Conservation (phyloP, 2,797 vertebrate species). For the Epinephelus malabaricus region DNA sequence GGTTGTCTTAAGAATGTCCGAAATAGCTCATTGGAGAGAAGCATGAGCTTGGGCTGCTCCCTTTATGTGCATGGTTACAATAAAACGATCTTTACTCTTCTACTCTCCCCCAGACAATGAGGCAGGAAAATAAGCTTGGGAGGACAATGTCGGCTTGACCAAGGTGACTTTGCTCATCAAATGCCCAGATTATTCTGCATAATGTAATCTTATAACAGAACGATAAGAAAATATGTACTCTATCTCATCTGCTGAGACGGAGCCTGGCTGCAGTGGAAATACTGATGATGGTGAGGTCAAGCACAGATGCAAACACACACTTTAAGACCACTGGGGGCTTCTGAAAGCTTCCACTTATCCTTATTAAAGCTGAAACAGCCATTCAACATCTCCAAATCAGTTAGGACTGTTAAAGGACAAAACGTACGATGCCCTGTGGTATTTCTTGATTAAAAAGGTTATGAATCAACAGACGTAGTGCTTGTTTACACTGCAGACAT, state of each 20-base stretch:
- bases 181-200: conserved; percentile 9
- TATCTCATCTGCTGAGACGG: neutral
- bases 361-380: neutral
- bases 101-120: conserved; percentile 3
- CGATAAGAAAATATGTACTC: neutral
- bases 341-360: neutral
- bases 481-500: neutral
- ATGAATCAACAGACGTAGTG: neutral
- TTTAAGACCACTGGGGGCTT: neutral
- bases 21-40: conserved; percentile 5
- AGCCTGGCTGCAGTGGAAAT: conserved; percentile 8
- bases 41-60: neutral
- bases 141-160: neutral
- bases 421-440: neutral
- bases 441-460: conserved; percentile 8
- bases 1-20: neutral
- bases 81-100: conserved; percentile 11
- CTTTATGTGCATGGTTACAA: neutral
- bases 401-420: conserved; percentile 1
- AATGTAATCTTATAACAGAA: neutral
- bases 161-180: conserved; percentile 21
- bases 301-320: conserved; percentile 18
- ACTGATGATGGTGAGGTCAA: conserved; percentile 20
- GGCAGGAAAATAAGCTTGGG: neutral
- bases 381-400: neutral